Percentiles rank a stretch among this genome's conserved stretches.
These are phyloP conservation scores for Gonocerus acuteangulatus DNA, from an alignment of 2,888 invertebrate species.

Conservation along the genomic window DNA sequence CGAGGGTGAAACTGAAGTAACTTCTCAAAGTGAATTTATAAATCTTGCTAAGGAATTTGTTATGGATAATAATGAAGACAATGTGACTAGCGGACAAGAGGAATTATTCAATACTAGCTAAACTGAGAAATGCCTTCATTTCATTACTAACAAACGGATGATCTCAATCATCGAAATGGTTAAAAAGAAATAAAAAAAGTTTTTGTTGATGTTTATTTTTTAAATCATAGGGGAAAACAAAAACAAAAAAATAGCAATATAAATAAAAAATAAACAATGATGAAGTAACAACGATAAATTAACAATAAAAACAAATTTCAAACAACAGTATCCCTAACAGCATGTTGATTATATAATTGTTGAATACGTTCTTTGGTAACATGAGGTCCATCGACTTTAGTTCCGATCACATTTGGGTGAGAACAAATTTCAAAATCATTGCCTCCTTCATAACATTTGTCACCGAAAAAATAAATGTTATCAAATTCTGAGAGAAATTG, in stretches of 20 bases:
- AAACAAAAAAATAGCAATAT: too few species aligned
- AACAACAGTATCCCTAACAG: too few species aligned
- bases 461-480: conserved; percentile 95
- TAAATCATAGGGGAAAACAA: too few species aligned
- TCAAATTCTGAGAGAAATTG: conserved; percentile 62
- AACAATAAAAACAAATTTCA: too few species aligned
- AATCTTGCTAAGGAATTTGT: not conserved
- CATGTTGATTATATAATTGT: conserved; percentile 42
- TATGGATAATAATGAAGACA: conserved; percentile 37
- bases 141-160: too few species aligned
- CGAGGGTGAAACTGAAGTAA: conserved; percentile 46
- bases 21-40: conserved; percentile 40
- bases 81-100: conserved; percentile 43
- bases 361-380: conserved; percentile 72
- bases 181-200: too few species aligned
- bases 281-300: too few species aligned
- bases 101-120: conserved; percentile 43
- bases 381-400: conserved; percentile 73
- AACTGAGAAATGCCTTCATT: too few species aligned
- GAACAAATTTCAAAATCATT: conserved; percentile 90
- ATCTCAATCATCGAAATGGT: too few species aligned
- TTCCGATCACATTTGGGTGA: conserved; percentile 76
- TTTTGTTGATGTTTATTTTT: too few species aligned
- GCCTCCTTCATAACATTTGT: conserved; percentile 85
- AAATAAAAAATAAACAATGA: too few species aligned